Conservation (phyloP, 2,888 invertebrate species). For the Arge pagana region DNA sequence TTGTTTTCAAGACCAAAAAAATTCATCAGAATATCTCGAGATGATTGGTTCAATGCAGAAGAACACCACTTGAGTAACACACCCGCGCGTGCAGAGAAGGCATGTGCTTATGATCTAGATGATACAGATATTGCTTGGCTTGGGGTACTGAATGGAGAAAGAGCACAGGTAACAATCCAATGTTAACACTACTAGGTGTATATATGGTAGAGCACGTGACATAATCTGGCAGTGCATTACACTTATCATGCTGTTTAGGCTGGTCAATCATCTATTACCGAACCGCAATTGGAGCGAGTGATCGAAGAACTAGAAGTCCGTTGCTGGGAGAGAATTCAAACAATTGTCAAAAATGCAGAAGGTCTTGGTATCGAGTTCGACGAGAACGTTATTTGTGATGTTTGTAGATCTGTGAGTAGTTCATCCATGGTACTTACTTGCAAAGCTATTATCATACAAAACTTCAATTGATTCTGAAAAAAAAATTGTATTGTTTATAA, state of each 20-base stretch:
- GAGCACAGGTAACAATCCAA: slow-evolving; percentile 68
- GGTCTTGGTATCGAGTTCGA: slow-evolving; percentile 96
- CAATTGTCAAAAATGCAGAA: slow-evolving; percentile 88
- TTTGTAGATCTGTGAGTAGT: slow-evolving; percentile 83
- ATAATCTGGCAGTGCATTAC: too few species aligned
- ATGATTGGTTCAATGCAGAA: slow-evolving; percentile 82
- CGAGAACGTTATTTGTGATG: slow-evolving; percentile 98
- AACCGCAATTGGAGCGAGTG: slow-evolving; percentile 88
- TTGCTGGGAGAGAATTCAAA: slow-evolving; percentile 92
- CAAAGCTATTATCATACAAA: background rate
- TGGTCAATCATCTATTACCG: slow-evolving; percentile 75
- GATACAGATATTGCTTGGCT: slow-evolving; percentile 92
- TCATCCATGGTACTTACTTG: background rate
- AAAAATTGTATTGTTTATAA: slow-evolving; percentile 18
- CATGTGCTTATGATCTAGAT: slow-evolving; percentile 94
- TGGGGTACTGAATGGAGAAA: slow-evolving; percentile 82
- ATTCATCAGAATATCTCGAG: slow-evolving; percentile 87
- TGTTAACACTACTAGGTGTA: too few species aligned
- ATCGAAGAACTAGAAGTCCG: slow-evolving; percentile 92
- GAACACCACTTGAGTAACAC: slow-evolving; percentile 85
- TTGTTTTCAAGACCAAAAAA: slow-evolving; percentile 94
- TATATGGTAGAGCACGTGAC: too few species aligned
- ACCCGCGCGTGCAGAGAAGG: slow-evolving; percentile 86
- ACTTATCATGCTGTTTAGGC: slow-evolving; percentile 60
- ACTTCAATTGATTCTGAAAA: slow-evolving; percentile 4